Base-by-base conservation (phyloP, 2,888 invertebrate genomes). In the Coelogynopora nodosa region DNA sequence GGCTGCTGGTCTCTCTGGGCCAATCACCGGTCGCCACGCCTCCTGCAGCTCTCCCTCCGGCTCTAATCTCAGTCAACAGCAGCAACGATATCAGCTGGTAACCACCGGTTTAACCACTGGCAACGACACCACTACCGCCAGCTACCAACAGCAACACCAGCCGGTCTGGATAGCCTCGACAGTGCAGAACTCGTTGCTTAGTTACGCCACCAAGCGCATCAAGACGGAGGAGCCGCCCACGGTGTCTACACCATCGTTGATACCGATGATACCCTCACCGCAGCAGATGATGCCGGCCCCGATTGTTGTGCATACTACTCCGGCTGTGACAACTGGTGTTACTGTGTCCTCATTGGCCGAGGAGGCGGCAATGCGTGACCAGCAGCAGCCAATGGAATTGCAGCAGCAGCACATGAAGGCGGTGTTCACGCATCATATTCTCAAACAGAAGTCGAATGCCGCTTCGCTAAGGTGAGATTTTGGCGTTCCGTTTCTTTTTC, bases 111-210 rank as follows among this genome's bases (percentile, higher is more conserved):
- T 74, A 23, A n/a, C 18, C 74, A 74, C 74, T 5, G 74, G 23
- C 74, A 74, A 74, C 27, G 23, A 2, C 74, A 23, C 23, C 27
- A 74, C 2, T 74, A 26, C 18, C 5, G 74, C 74, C 23, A n/a
- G 2, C 74, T 2, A 5, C 23, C 18, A 5, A 74, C 23, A n/a
- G 23, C 2, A 2, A 10, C 5, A 13, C 74, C 23, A 74, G 27
- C 74, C 74, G 23, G 74, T 74, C 23, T 85, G 85, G 85, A 67
- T 85, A 5, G 28, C 85, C 28, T 85, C 85, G 23, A 28, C 28
- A 28, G 85, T 85, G 2, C 85, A 85, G 28, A 67, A 67, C 23
- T 85, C 85, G 26, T 67, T 85, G 0, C 27, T 85, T 5, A 85
- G 67, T 30, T 85, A 74, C 23, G 74, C 74, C 2, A 23, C 49